Evolutionary conservation across 2,113 vertebrate genomes (phyloP).

Genomic region (Camelus dromedarius): DNA sequence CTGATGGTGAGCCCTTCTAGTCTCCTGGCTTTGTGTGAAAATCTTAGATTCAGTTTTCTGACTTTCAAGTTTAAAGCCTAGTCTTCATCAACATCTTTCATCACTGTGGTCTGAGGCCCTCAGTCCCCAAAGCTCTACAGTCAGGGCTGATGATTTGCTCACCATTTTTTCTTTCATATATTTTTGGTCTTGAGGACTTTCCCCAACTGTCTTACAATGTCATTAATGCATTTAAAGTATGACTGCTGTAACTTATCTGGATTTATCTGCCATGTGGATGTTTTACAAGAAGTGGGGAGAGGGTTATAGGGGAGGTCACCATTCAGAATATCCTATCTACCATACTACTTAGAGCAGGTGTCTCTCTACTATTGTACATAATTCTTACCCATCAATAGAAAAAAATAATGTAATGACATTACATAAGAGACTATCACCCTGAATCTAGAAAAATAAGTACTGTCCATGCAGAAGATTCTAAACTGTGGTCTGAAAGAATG

Average conservation of each 20-base stretch:
- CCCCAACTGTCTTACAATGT: background rate
- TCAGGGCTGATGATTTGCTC: background rate
- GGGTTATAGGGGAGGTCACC: too few relatives aligned
- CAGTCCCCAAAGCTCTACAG: background rate
- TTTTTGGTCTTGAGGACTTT: background rate
- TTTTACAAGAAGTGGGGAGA: background rate
- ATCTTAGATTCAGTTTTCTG: background rate
- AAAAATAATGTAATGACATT: background rate
- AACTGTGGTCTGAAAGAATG: background rate
- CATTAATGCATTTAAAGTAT: background rate
- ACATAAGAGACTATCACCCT: background rate
- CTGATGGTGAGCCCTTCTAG: background rate
- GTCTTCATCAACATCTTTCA: background rate
- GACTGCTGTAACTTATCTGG: background rate
- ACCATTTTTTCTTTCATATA: background rate
- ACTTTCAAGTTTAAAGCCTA: background rate
- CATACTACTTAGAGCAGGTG: background rate
- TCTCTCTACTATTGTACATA: background rate
- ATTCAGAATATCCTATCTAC: background rate
- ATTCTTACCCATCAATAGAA: background rate
- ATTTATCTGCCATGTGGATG: background rate
- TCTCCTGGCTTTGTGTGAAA: background rate
- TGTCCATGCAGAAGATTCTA: constrained; percentile 5
- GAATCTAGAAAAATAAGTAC: background rate
- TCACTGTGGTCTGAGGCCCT: background rate